Conservation (phyloP, 2,797 vertebrate genomes). For the Chromis chromis region DNA sequence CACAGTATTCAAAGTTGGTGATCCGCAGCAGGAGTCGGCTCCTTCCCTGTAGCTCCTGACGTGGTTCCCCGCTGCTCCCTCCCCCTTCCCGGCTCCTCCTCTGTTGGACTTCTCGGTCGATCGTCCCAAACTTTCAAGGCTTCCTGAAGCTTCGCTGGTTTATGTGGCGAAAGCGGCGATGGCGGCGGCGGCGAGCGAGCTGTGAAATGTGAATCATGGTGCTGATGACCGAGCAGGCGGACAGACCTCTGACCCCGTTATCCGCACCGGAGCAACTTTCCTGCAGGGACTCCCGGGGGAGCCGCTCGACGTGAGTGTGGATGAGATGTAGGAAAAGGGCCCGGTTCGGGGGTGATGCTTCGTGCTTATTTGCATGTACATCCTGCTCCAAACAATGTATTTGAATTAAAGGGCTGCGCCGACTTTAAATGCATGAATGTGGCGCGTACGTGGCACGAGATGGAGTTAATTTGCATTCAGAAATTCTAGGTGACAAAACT, state of each 20-base stretch:
- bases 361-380: constrained; percentile 19
- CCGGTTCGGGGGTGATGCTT: constrained; percentile 7
- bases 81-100: constrained; percentile 74
- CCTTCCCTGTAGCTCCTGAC: neutral
- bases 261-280: constrained; percentile 63
- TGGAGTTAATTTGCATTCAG: neutral
- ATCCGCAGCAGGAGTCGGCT: constrained; percentile 1
- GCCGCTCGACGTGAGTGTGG: constrained; percentile 74
- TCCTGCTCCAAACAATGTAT: neutral
- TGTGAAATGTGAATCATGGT: constrained; percentile 51
- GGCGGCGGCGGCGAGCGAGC: constrained; percentile 25
- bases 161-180: neutral
- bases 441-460: constrained; percentile 48
- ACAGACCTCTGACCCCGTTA: constrained; percentile 64
- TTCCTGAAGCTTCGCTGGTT: constrained; percentile 36
- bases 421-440: neutral
- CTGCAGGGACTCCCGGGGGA: constrained; percentile 68
- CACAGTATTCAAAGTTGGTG: too few species aligned
- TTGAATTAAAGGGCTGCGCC: constrained; percentile 16
- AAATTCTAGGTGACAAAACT: neutral
- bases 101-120: constrained; percentile 42
- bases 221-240: constrained; percentile 77
- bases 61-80: constrained; percentile 34
- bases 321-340: constrained; percentile 48
- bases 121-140: constrained; percentile 61